A percentile compares a stretch with the other conserved stretches of the same genome.
Evolutionary conservation across 92 coral and sea anemone genomes (phyloP).

Genomic region (Zoanthus gigantus): DNA sequence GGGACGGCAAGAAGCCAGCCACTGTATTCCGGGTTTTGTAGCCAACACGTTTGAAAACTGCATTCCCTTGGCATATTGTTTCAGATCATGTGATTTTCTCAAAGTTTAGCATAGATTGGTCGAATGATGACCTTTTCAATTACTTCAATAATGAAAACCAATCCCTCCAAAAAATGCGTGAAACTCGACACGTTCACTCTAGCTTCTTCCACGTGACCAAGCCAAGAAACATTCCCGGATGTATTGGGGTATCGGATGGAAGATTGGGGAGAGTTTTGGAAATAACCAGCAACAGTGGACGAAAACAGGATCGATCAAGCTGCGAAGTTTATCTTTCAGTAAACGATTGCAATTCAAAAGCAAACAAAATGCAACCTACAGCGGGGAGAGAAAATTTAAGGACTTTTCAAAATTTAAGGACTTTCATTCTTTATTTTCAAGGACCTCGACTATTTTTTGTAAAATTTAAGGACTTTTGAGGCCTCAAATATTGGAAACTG

Average conservation of each 20-base stretch:
- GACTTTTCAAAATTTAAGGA: not conserved
- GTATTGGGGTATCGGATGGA: not conserved
- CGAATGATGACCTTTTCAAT: constrained; percentile 34
- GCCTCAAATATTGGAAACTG: too few species aligned
- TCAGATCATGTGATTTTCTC: constrained; percentile 5
- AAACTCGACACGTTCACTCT: constrained; percentile 42
- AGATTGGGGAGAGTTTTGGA: not conserved
- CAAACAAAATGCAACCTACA: not conserved
- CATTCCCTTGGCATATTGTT: constrained; percentile 30
- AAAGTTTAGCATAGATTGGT: constrained; percentile 35
- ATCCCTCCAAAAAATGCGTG: constrained; percentile 17
- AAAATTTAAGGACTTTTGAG: too few species aligned
- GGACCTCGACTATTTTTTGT: not conserved
- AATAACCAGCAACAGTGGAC: not conserved
- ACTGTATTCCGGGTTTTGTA: not conserved
- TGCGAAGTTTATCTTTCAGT: constrained; percentile 6
- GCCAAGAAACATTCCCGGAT: constrained; percentile 29
- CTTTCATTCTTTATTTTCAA: not conserved
- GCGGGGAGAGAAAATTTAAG: not conserved
- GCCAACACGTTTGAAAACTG: constrained; percentile 36
- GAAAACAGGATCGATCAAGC: not conserved
- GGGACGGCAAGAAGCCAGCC: constrained; percentile 24
- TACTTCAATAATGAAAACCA: constrained; percentile 26
- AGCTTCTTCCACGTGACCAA: constrained; percentile 31
- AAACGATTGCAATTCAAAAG: not conserved